Conservation (phyloP, 2,797 vertebrate genomes). For the Rallus crepitans region DNA sequence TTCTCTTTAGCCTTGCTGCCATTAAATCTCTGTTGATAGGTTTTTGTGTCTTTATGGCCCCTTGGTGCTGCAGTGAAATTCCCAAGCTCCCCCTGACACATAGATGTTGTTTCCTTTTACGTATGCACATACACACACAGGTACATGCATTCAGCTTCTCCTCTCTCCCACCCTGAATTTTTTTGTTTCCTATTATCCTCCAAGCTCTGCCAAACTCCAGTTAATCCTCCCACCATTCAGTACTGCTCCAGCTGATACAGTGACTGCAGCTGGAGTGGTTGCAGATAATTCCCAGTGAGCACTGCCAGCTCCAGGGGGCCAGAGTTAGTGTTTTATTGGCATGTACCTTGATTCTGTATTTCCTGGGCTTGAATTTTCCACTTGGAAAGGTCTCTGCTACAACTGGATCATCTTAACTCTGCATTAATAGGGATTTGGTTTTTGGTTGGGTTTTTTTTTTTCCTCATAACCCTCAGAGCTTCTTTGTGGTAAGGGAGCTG, state of each 20-base stretch:
- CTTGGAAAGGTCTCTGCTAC: slow-evolving; percentile 29
- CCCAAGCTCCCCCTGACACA: background rate
- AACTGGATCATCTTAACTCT: slow-evolving; percentile 13
- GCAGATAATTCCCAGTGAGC: slow-evolving; percentile 17
- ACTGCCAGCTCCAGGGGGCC: background rate
- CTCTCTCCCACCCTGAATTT: background rate
- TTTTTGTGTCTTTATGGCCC: background rate
- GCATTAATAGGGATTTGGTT: slow-evolving; percentile 4
- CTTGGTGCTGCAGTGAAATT: background rate
- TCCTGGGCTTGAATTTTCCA: slow-evolving; percentile 27
- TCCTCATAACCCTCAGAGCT: slow-evolving; percentile 45
- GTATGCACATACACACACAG: background rate
- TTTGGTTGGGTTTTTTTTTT: background rate
- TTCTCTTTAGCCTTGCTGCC: background rate
- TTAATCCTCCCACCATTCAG: background rate
- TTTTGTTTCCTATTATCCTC: background rate
- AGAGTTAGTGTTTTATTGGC: slow-evolving; percentile 32
- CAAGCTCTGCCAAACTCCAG: slow-evolving; percentile 10
- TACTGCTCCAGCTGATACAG: slow-evolving; percentile 17
- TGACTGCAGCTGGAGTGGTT: slow-evolving; percentile 13
- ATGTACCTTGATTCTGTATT: background rate
- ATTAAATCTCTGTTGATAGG: background rate
- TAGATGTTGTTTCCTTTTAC: background rate
- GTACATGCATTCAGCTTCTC: background rate
- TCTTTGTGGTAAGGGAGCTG: slow-evolving; percentile 54